Conservation (phyloP, 2,113 vertebrate genomes). For the Calypte anna region DNA sequence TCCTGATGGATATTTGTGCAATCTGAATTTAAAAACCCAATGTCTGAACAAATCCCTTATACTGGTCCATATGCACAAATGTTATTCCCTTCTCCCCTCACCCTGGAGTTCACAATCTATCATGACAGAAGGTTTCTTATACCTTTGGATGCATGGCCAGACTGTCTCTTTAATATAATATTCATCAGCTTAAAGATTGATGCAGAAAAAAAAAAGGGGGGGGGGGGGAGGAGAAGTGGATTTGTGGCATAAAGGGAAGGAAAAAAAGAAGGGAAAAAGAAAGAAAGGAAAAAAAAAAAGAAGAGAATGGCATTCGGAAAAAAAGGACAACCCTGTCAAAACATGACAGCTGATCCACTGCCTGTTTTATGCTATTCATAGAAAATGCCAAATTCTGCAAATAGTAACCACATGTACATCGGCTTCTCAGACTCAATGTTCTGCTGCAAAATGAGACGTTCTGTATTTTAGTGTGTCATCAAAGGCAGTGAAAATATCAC, state of each 20-base stretch:
- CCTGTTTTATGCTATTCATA: constrained; percentile 79
- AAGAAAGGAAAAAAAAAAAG: not conserved
- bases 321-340: constrained; percentile 83
- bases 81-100: not conserved
- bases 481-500: constrained; percentile 76
- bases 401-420: constrained; percentile 79
- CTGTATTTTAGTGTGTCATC: constrained; percentile 78
- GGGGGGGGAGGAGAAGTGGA: not conserved
- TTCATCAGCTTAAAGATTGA: constrained; percentile 36
- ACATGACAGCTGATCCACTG: constrained; percentile 77
- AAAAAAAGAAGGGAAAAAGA: not conserved
- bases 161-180: constrained; percentile 33
- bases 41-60: not conserved
- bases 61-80: constrained; percentile 12
- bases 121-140: constrained; percentile 11
- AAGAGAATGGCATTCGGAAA: constrained; percentile 72
- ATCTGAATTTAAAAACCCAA: constrained; percentile 17
- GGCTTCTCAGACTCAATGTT: constrained; percentile 72
- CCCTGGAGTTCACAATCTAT: constrained; percentile 13
- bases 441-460: constrained; percentile 73
- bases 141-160: not conserved
- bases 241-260: constrained; percentile 30
- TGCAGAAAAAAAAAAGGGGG: not conserved
- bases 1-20: not conserved
- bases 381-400: constrained; percentile 84